These are phyloP conservation scores for Enteromius afrohamiltoni DNA, from an alignment of 2,797 vertebrate genomes.

Conservation along the genomic window DNA sequence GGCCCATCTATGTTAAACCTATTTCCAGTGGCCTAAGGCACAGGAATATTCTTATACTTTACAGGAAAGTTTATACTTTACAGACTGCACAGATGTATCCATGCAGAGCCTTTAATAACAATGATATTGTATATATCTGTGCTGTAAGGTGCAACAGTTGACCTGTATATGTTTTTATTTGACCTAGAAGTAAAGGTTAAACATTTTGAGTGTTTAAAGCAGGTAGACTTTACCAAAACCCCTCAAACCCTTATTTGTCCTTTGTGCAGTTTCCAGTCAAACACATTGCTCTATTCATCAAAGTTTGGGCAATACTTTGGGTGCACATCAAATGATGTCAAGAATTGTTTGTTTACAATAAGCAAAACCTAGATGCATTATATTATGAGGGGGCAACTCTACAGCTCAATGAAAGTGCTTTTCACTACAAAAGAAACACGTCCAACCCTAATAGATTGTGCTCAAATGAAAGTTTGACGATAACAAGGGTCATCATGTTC, in stretches of 20 bases:
- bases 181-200: conserved; percentile 65
- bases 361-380: conserved; percentile 15
- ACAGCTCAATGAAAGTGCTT: conserved; percentile 50
- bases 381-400: conserved; percentile 8
- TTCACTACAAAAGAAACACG: conserved; percentile 36
- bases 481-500: conserved; percentile 33
- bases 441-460: conserved; percentile 44
- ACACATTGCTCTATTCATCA: conserved; percentile 48
- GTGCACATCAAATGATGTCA: conserved; percentile 18
- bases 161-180: conserved; percentile 66
- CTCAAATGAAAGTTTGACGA: conserved; percentile 42
- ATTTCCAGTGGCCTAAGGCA: conserved; percentile 83
- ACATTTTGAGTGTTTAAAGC: conserved; percentile 59
- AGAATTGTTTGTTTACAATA: conserved; percentile 11
- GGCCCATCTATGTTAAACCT: conserved; percentile 79
- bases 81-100: conserved; percentile 70
- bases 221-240: conserved; percentile 60
- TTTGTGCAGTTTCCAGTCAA: conserved; percentile 70
- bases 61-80: conserved; percentile 76
- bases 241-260: conserved; percentile 67
- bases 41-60: conserved; percentile 79
- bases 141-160: conserved; percentile 69
- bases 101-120: conserved; percentile 66
- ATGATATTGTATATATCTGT: conserved; percentile 66
- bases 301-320: conserved; percentile 18